phyloP scores from a whole-genome alignment of 2,888 invertebrate species.

The Cinara cedri region DNA sequence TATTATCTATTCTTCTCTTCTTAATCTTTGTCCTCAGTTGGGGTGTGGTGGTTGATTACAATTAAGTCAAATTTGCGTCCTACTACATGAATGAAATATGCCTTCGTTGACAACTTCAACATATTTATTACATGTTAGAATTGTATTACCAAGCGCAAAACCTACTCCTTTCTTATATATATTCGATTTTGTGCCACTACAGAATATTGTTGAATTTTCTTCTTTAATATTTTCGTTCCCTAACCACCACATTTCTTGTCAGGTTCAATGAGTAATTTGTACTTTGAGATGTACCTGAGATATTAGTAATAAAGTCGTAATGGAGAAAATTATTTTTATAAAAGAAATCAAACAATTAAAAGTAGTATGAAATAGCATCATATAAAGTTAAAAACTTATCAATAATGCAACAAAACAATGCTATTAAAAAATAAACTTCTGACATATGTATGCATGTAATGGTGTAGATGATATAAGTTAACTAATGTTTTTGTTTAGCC shows the following conservation, averaged over 20 bases:
- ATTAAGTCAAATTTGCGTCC: conserved; percentile 32
- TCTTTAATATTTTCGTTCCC: conserved; percentile 23
- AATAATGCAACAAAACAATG: no score
- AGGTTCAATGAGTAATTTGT: conserved; percentile 12
- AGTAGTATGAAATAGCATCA: no score
- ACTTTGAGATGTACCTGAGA: no score
- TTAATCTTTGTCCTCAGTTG: conserved; percentile 32
- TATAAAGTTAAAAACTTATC: no score
- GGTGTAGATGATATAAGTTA: no score
- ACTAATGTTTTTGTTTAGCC: no score
- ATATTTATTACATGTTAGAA: conserved; percentile 8
- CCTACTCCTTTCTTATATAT: conserved; percentile 25
- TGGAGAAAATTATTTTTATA: no score
- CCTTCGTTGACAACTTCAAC: conserved; percentile 5
- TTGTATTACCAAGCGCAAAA: conserved; percentile 14
- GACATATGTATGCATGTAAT: no score
- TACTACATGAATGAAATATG: conserved; percentile 23
- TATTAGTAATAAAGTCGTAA: no score
- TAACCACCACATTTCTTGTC: conserved; percentile 23
- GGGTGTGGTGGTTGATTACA: conserved; percentile 25
- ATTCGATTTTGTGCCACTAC: conserved; percentile 22
- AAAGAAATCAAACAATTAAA: no score
- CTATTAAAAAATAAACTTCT: no score
- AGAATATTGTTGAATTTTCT: conserved; percentile 29
- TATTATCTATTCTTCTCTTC: conserved; percentile 2